Evolutionary conservation across 2,797 vertebrate genomes (phyloP), one percentile per base, ranked within the genome.

Genomic region (Sebastes kiyomatsui): DNA sequence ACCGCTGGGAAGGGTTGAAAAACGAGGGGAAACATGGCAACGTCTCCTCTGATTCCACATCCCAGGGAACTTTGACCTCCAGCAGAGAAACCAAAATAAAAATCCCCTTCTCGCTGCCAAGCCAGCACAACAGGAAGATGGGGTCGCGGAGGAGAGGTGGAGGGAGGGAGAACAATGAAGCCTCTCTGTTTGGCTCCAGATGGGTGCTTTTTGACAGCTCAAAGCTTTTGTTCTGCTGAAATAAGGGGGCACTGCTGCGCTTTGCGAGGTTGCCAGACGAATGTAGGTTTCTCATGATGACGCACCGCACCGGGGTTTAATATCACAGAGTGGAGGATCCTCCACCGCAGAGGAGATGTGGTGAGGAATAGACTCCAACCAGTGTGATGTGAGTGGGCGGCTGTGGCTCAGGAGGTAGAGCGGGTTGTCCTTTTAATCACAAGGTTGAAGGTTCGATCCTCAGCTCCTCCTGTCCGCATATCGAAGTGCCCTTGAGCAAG

Each of bases 1-100:
- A 80, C 28, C 81, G 79, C 85, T 88, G 90, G 88, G 89, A 89
- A 88, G 79, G 77, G 71, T 75, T 67, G 80, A 80, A 70, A 85
- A 87, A 83, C 9, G 62, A 79, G 71, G 82, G 88, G 75, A 77
- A 85, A 86, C 87, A 92, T 93, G 87, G 90, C 90, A 88, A 86
- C 87, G 72, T 90, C 85, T 91, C 83, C 89, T 94, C 90, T 86
- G 91, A 88, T 92, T 93, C 90, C 86, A 90, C 90, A 92, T 91
- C 92, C 90, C 86, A 77, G 64, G 82, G 88, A 94, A 93, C 91
- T 85, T 78, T 93, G 90, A 93, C 92, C 93, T 93, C 89, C 87
- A 91, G 88, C 90, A 91, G 90, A 92, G 89, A 92, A 91, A 92
- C 88, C 89, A 91, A 91, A 91, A 92, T 87, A 93, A 92, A 94